Conservation (phyloP, 2,797 vertebrate genomes). For the Acanthopagrus latus region DNA sequence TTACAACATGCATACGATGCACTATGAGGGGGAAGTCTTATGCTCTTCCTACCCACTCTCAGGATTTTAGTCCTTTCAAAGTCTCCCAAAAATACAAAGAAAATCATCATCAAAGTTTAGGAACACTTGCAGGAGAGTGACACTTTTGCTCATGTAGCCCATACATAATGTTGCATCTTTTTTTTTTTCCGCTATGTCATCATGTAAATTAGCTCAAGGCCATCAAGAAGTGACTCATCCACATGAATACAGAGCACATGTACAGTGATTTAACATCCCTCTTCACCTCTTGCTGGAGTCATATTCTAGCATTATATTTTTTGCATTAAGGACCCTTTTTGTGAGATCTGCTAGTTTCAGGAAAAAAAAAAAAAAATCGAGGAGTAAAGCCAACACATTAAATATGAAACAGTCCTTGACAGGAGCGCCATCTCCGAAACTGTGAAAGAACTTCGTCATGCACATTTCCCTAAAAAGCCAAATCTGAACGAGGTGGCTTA, state of each 20-base stretch:
- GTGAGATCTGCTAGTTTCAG: constrained; percentile 1
- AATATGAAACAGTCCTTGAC: constrained; percentile 47
- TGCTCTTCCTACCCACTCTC: background rate
- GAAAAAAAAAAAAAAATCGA: constrained; percentile 5
- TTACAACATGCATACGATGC: background rate
- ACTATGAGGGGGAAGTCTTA: background rate
- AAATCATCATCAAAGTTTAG: background rate
- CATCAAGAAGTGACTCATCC: background rate
- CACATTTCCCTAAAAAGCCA: constrained; percentile 17
- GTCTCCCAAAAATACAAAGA: background rate
- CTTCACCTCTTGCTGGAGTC: background rate
- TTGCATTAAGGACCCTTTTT: background rate
- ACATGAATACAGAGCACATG: background rate
- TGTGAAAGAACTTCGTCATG: constrained; percentile 10
- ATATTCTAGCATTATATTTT: background rate
- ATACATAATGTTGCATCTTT: background rate
- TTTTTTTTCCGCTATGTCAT: background rate
- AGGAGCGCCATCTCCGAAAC: constrained; percentile 10
- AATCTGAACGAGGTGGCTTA: constrained; percentile 17
- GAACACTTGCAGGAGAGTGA: background rate
- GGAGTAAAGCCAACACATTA: constrained; percentile 11
- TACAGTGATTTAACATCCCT: constrained; percentile 6
- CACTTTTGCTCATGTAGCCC: background rate
- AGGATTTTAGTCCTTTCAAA: background rate
- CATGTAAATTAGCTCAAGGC: background rate